phyloP scores from a whole-genome alignment of 2,113 vertebrate genomes.

The Willisornis vidua region DNA sequence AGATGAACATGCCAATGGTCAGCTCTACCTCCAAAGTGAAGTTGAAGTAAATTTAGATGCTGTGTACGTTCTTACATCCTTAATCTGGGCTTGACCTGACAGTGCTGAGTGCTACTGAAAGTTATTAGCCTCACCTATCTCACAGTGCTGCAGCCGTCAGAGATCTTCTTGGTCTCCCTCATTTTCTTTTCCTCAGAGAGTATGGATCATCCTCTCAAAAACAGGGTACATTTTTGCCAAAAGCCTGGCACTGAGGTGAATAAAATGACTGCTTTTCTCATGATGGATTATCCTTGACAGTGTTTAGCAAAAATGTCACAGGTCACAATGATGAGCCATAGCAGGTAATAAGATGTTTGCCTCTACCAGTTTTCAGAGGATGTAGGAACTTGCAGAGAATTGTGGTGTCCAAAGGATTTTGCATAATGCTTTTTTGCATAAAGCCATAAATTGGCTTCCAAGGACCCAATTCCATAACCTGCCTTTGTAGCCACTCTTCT shows the following conservation, averaged over 20 bases:
- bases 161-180: background rate
- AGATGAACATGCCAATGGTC: background rate
- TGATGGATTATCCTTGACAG: slow-evolving; percentile 60
- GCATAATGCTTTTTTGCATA: background rate
- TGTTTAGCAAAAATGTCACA: slow-evolving; percentile 40
- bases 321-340: slow-evolving; percentile 19
- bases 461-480: background rate
- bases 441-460: background rate
- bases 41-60: background rate
- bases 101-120: background rate
- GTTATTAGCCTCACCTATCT: background rate
- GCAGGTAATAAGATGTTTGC: background rate
- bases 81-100: background rate
- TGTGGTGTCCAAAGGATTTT: background rate
- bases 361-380: background rate
- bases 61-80: background rate
- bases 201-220: background rate
- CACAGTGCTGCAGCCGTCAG: background rate
- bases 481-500: background rate
- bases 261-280: slow-evolving; percentile 15
- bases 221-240: background rate
- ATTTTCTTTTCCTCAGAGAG: background rate
- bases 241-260: background rate
- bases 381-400: background rate
- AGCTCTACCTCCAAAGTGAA: background rate